Evolutionary conservation across 2,113 vertebrate species (phyloP), one percentile per base, ranked within the genome.

Genomic region (Ammodytes dubius): DNA sequence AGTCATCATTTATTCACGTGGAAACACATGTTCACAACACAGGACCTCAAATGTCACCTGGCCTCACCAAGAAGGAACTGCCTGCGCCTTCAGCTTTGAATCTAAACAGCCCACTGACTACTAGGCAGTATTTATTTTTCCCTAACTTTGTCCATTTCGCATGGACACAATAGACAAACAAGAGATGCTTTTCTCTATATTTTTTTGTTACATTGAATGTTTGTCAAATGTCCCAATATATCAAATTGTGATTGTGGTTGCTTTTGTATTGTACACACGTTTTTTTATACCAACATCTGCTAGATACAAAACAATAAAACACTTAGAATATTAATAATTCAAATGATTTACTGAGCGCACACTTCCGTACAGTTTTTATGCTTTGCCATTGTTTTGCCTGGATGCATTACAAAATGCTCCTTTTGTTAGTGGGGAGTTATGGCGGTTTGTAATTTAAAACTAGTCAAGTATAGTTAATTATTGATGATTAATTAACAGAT

Each of bases 141-240:
- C 72, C 67, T 49, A 50, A 60, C 49, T 37, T 56, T 82, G 58
- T 65, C 37, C 69, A 75, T 81, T 87, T 74, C 87, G 50, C 66
- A 65, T 49, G 39, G 69, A 66, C 73, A 73, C 75, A 72, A 65
- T 70, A 63, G 53, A 71, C 46, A 60, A 27, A 67, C 49, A 77
- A 73, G 19, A 77, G 79, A 68, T 64, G 58, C 9, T 65, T 81
- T 85, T 71, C 46, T 63, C 14, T 3, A 13, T 73, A 57, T 46
- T 75, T 67, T 72, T 39, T 63, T 80, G 76, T 70, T 37, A 10
- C 46, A 4, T 5, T 50, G 74, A 53, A 27, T 56, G 12, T 82
- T 82, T 70, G 58, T 60, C 10, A 67, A 39, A 60, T 61, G 27
- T 76, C 42, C 19, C 27, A 27, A 27, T 27, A 27, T 53, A 47